Evolutionary conservation across 64 coral and sea anemone species (phyloP), one percentile per base, ranked within the genome.

Genomic region (Montipora capricornis): DNA sequence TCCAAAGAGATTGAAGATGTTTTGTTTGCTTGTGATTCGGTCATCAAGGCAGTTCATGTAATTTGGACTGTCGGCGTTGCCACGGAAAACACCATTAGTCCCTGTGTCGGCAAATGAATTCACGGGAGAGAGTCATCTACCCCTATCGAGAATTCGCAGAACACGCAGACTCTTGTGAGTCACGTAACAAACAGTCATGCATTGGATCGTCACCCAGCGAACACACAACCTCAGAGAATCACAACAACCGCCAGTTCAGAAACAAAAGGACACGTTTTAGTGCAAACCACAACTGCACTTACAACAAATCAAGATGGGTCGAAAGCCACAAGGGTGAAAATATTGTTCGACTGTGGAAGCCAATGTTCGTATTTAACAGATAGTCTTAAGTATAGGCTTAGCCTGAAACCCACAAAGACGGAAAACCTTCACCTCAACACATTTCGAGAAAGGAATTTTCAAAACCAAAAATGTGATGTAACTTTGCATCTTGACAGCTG

Each of bases 311-410:
- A 77, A 91, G 82, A 86, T 49, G 68, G 89, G 24, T 75, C 94
- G 1, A 95, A 88, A 20, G 69, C 80, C n/a, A 79, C 88, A 7
- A 78, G 8, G 48, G 74, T 84, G 3, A 84, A 77, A 16, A 95
- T 95, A 16, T 68, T 95, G 53, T 95, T 91, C 13, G 82, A 95
- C n/a, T 75, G 52, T 76, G 83, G 76, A 73, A 95, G 94, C 26
- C 89, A 95, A 3, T 49, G 68, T 20, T 95, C 64, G 3, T 88
- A 91, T 82, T 49, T 95, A 12, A 91, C 83, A 1, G 74, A 95
- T 59, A 50, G 55, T 61, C 74, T 95, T 10, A 95, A 95, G 84
- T 75, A 82, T 17, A 49, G 61, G 53, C 80, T 91, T 4, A 15
- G 75, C 5, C 89, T 95, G 10, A 95, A 79, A 59, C 49, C 87